Conservation (phyloP, 2,113 vertebrate species). For the Erythrocebus patas region DNA sequence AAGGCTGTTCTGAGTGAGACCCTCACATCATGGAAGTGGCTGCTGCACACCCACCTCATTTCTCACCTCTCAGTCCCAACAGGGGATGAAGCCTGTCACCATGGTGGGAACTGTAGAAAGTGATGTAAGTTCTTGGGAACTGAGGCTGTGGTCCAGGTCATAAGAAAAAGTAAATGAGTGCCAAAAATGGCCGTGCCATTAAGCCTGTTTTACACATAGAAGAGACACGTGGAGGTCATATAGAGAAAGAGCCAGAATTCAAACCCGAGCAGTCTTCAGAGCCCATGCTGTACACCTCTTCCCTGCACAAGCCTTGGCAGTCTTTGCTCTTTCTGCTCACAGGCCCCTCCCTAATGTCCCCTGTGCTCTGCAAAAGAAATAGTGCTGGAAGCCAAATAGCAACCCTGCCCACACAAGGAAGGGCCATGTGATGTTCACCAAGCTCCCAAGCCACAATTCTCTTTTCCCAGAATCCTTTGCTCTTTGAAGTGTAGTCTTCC, state of each 20-base stretch:
- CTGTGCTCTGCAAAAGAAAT: not conserved
- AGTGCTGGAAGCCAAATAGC: not conserved
- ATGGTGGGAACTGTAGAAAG: not conserved
- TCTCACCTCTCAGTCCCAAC: not conserved
- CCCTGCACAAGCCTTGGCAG: not conserved
- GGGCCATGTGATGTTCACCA: not conserved
- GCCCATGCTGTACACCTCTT: not conserved
- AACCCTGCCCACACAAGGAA: not conserved
- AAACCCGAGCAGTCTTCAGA: not conserved
- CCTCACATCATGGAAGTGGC: not conserved
- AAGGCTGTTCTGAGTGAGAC: not conserved
- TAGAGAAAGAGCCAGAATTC: not conserved
- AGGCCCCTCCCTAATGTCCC: not conserved
- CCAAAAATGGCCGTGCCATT: not conserved
- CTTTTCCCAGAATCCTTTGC: not conserved
- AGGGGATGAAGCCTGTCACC: not conserved
- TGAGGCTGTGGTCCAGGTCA: not conserved
- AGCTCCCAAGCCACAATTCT: not conserved
- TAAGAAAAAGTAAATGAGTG: not conserved
- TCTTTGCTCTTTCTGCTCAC: not conserved
- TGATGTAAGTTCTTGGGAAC: not conserved
- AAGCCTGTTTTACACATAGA: not conserved
- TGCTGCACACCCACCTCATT: not conserved
- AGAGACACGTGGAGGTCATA: not conserved
- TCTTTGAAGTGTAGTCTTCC: not conserved